Evolutionary conservation across 1,140 invertebrate species (phyloP).

Genomic region (Drosophila equinoxialis): DNA sequence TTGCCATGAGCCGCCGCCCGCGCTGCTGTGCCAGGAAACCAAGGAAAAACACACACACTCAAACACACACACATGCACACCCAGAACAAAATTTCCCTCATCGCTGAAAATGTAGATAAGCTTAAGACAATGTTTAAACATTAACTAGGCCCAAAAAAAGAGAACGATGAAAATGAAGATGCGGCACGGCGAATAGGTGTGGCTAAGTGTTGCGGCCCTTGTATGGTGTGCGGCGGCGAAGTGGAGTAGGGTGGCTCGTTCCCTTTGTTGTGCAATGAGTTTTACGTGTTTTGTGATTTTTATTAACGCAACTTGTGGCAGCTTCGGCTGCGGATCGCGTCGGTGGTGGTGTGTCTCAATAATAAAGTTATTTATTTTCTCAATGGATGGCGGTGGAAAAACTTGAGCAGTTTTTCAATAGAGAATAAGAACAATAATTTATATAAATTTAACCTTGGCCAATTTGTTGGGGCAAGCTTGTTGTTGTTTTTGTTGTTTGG

Average conservation of each 20-base stretch:
- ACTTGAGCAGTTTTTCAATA: slow-evolving; percentile 12
- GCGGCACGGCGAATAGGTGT: too few species aligned
- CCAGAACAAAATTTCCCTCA: slow-evolving; percentile 18
- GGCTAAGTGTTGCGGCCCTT: background rate
- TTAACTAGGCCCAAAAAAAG: slow-evolving; percentile 20
- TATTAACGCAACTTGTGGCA: slow-evolving; percentile 64
- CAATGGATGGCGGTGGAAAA: background rate
- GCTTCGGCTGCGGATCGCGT: too few species aligned
- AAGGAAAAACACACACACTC: slow-evolving; percentile 1
- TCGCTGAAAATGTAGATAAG: slow-evolving; percentile 61
- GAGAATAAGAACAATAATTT: slow-evolving; percentile 57
- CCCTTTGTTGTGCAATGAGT: slow-evolving; percentile 39
- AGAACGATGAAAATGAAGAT: background rate
- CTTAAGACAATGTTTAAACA: slow-evolving; percentile 71
- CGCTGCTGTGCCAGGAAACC: background rate
- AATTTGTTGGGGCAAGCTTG: slow-evolving; percentile 48
- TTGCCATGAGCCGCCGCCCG: slow-evolving; percentile 18
- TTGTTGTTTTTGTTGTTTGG: background rate
- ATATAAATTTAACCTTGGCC: slow-evolving; percentile 72
- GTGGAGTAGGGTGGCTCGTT: background rate
- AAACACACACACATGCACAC: background rate
- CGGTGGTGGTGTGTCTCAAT: background rate
- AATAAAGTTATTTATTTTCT: slow-evolving; percentile 6
- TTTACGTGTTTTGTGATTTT: slow-evolving; percentile 71
- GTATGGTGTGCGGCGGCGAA: background rate